Conservation (phyloP, 2,888 invertebrate genomes). For the Cancer borealis region DNA sequence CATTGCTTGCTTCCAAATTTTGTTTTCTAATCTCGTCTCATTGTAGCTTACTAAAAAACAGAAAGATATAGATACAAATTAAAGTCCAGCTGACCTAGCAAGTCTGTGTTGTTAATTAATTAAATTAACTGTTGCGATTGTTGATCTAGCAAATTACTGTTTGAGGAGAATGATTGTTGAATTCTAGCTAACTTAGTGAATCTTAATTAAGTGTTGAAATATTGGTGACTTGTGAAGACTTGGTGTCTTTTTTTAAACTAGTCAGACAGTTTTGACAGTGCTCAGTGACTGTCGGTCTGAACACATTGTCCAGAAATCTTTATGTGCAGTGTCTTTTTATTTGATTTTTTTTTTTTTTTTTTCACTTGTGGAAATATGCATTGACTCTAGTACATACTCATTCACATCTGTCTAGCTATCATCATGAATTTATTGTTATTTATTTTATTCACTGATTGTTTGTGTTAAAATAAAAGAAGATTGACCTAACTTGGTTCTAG, state of each 20-base stretch:
- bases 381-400: background rate
- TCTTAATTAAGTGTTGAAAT: background rate
- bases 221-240: constrained; percentile 1
- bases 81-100: constrained; percentile 23
- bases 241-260: background rate
- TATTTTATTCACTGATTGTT: constrained; percentile 18
- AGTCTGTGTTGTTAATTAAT: background rate
- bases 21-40: background rate
- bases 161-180: background rate
- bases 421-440: background rate
- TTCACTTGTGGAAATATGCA: background rate
- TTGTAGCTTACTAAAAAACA: background rate
- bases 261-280: constrained; percentile 23
- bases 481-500: background rate
- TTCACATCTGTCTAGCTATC: background rate
- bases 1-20: background rate
- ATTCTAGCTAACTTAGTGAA: background rate
- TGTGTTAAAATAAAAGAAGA: background rate
- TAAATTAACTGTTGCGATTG: constrained; percentile 25
- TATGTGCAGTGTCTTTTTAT: background rate
- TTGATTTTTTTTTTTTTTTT: too few species aligned
- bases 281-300: background rate
- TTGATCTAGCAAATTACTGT: background rate
- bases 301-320: background rate
- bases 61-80: constrained; percentile 5